Base-by-base conservation (phyloP, 92 coral and sea anemone genomes). In the Chrysogorgia sp. region DNA sequence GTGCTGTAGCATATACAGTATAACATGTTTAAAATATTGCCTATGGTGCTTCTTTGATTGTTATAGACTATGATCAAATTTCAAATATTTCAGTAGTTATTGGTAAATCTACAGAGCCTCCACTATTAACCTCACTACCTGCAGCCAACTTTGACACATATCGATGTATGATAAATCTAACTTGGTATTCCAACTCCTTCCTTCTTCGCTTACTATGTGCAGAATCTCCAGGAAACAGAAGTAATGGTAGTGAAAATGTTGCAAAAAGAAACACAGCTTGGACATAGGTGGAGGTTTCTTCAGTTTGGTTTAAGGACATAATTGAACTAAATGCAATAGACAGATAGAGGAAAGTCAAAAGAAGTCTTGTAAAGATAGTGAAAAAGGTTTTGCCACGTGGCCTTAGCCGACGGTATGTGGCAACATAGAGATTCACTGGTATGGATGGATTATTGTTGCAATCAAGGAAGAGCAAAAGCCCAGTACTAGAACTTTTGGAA, bases 311-410 rank as follows among this genome's bases (percentile, higher is more conserved):
- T 74, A 96, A 40, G 0, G 99, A 83, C 96, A 87, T 96, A 23
- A 96, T 89, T 60, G 92, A 92, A 71, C 88, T 83, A 70, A 96
- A 96, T 40, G 92, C 75, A 29, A 84, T 83, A 32, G 79, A 72
- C 22, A 72, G 63, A 35, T 72, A 72, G 31, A 53, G 50, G 10
- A 72, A 72, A 15, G 79, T 72, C 52, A 72, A n/a, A 40, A 72
- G 34, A 26, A 72, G 65, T 31, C 34, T 72, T 2, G 15, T 37
- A 28, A 72, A 7, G 35, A 72, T 72, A 29, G 53, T 53, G 64
- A 72, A 53, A 32, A 72, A 72, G 17, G 79, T 72, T 40, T 55
- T 72, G 12, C 79, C 63, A n/a, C 79, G 64, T 12, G 79, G 79
- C 21, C 63, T 53, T 19, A 53, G 79, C 26, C 79, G 79, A 32